Evolutionary conservation across 2,888 invertebrate genomes (phyloP), one percentile per base, ranked within the genome.

Genomic region (Apodemia mormo): DNA sequence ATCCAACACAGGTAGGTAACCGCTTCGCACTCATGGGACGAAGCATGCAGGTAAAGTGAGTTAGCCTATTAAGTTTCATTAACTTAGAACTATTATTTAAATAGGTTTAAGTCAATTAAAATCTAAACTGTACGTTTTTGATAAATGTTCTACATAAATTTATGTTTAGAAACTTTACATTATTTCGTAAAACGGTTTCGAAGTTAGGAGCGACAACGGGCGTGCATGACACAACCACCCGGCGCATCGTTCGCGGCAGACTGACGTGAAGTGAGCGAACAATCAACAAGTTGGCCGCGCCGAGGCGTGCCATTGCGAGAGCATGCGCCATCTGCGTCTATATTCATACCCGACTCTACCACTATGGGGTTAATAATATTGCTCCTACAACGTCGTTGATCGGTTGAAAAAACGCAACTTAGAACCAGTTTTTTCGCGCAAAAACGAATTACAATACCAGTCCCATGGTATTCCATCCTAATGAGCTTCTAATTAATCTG

Each of bases 281-380:
- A 89, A 88, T 92, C 92, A 92, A 93, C 92, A 92, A 92, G 92
- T 92, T 87, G 90, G 86, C 87, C 81, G 82, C 81, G 84, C 81
- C 84, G 83, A 85, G 84, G 84, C 86, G 84, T 85, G 84, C 87
- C 86, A 85, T 85, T 85, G 80, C 80, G 79, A 87, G 90, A 87
- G 90, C 91, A 92, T 91, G 92, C 90, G 92, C 89, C 78, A 81
- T 82, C 80, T 78, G 89, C 78, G 73, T 79, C 90, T 91, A 89
- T 81, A 69, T 92, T 92, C 89, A 90, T 80, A 82, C 82, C 75
- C 76, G 84, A 85, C 84, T 78, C 77, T 75, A 79, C 81, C 76
- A 85, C 86, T 84, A 87, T 85, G 86, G 58, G 58, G 58, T 58
- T 58, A 49, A 49, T 49, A 49, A 49, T 49, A 58, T 58, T 30